Evolutionary conservation across 2,888 invertebrate species (phyloP), one percentile per base, ranked within the genome.

Genomic region (Harpalus rubripes): DNA sequence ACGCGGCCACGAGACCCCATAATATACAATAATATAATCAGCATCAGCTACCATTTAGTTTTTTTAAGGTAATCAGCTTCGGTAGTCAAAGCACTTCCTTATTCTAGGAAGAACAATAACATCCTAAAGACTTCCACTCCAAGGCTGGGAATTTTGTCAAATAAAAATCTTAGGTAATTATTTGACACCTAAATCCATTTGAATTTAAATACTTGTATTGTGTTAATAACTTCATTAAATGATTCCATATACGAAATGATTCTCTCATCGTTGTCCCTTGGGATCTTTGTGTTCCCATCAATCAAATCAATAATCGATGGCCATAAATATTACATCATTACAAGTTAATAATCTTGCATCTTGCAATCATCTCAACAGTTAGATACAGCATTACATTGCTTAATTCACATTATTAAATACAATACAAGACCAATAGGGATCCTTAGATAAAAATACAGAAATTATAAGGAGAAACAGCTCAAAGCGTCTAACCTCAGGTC

Each of bases 261-360:
- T 52, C 44, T 52, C 44, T 10, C 32, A 32, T 32, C 5, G 32
- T 5, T 6, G 44, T 5, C 44, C 44, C 5, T 52, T 52, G 44
- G 10, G 44, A 52, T 52, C 12, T 12, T 52, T 5, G 44, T 44
- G 0, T 22, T 22, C 26, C 22, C 72, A 74, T 74, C 44, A 74
- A 74, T 74, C 72, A 74, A 44, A 74, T 44, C 52, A 74, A 74
- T 44, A 74, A 74, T 18, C 41, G 72, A 74, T 74, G 18, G 72
- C 72, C 72, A 74, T 74, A 74, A 74, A 74, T 74, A 44, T 74
- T 74, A 74, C 72, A 74, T 74, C 72, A 74, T 74, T 74, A 74
- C 72, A 74, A 74, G 72, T 74, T 74, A 74, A 74, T 74, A 68
- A 68, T 41, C 68, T 68, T 12, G 5, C 39, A 74, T 74, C 44